A percentile compares a stretch with the other conserved stretches of the same genome.
phyloP scores from a whole-genome alignment of 1,140 invertebrate genomes.

The Orussus abietinus region DNA sequence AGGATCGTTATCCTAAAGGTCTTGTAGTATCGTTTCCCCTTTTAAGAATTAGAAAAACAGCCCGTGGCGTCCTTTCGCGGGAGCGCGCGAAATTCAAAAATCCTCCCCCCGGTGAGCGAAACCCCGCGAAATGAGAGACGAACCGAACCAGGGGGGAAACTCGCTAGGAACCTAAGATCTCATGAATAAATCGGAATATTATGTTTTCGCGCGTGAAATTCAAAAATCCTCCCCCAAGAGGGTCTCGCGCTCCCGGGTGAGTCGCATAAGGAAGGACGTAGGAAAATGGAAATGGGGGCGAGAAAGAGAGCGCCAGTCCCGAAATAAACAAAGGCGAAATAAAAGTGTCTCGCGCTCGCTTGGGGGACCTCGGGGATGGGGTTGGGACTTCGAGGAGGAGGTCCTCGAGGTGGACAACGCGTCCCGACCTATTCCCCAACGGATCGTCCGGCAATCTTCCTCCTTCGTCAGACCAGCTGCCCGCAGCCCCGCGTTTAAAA shows the following conservation, averaged over 20 bases:
- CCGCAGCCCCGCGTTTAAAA: slow-evolving; percentile 11
- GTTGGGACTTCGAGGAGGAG: not conserved
- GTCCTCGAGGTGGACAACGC: not conserved
- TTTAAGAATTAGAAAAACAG: no score
- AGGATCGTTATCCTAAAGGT: no score
- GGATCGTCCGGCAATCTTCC: not conserved
- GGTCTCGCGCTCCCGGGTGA: no score
- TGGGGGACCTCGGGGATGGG: slow-evolving; percentile 1
- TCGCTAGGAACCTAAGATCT: not conserved
- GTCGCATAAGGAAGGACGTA: no score
- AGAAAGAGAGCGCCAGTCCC: slow-evolving; percentile 19
- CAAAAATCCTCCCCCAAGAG: not conserved
- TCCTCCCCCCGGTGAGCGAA: no score
- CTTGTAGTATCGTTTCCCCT: no score
- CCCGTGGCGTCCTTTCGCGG: no score
- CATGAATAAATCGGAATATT: slow-evolving; percentile 1
- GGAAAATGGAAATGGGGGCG: slow-evolving; percentile 5
- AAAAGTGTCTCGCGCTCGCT: slow-evolving; percentile 2
- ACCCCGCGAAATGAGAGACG: slow-evolving; percentile 1
- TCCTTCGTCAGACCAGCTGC: slow-evolving; percentile 7
- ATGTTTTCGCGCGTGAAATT: slow-evolving; percentile 1
- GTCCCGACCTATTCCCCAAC: not conserved
- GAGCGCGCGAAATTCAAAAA: no score
- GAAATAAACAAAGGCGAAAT: slow-evolving; percentile 21
- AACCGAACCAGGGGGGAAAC: not conserved